Conservation (phyloP, 2,113 vertebrate genomes). For the Pseudorhombus dupliciocellatus region DNA sequence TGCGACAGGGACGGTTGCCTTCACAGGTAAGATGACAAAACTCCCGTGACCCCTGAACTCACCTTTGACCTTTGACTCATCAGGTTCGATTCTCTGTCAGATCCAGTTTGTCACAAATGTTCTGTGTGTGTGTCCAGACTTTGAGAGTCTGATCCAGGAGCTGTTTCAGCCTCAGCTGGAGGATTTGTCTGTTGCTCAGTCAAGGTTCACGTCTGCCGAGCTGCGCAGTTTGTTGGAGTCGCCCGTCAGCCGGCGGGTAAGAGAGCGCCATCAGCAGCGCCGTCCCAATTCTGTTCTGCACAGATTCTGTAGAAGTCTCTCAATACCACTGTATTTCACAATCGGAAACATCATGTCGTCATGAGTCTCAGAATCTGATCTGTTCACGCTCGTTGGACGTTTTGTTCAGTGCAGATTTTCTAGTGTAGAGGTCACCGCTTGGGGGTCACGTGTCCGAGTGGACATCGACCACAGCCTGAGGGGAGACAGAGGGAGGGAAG, state of each 20-base stretch:
- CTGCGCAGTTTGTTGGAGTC: slow-evolving; percentile 73
- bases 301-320: too few species aligned
- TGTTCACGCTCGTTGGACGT: not conserved
- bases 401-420: slow-evolving; percentile 22
- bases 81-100: not conserved
- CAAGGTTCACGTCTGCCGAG: slow-evolving; percentile 62
- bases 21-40: slow-evolving; percentile 82
- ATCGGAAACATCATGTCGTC: too few species aligned
- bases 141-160: slow-evolving; percentile 82
- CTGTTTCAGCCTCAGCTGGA: slow-evolving; percentile 82
- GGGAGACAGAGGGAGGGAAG: too few species aligned
- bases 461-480: not conserved
- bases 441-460: not conserved
- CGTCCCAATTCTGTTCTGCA: too few species aligned
- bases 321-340: too few species aligned
- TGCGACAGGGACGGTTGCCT: slow-evolving; percentile 83
- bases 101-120: not conserved
- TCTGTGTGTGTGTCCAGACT: slow-evolving; percentile 79
- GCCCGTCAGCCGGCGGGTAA: slow-evolving; percentile 69
- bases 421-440: too few species aligned
- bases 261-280: not conserved
- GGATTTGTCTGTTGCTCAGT: slow-evolving; percentile 51
- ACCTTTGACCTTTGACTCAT: not conserved
- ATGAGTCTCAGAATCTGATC: not conserved
- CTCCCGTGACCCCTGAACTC: not conserved